Evolutionary conservation across 2,888 invertebrate species (phyloP).

Genomic region (Athetis lepigone): DNA sequence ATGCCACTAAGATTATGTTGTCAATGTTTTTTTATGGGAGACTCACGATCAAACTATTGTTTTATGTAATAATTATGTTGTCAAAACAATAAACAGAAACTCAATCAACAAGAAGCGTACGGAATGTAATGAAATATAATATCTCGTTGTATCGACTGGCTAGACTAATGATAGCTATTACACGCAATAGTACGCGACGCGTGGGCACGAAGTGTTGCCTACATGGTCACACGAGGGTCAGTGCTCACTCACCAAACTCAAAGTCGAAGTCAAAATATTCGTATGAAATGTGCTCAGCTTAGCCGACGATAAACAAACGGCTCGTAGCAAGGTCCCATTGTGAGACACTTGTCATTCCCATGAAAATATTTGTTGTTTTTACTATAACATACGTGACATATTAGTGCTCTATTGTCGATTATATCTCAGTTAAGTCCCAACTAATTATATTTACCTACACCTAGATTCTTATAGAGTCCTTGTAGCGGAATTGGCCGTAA

Average conservation of each 20-base stretch:
- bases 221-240: slow-evolving; percentile 59
- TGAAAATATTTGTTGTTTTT: slow-evolving; percentile 67
- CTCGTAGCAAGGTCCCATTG: slow-evolving; percentile 44
- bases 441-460: slow-evolving; percentile 58
- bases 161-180: slow-evolving; percentile 45
- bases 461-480: slow-evolving; percentile 58
- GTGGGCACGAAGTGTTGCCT: slow-evolving; percentile 22
- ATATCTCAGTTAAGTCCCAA: slow-evolving; percentile 43
- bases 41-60: slow-evolving; percentile 30
- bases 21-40: slow-evolving; percentile 43
- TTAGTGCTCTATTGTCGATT: slow-evolving; percentile 65
- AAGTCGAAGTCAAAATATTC: slow-evolving; percentile 34
- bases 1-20: slow-evolving; percentile 28
- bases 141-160: slow-evolving; percentile 34
- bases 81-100: slow-evolving; percentile 44
- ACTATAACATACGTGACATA: slow-evolving; percentile 57
- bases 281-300: slow-evolving; percentile 23
- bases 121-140: slow-evolving; percentile 45
- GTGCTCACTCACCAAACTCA: slow-evolving; percentile 39
- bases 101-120: slow-evolving; percentile 33
- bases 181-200: slow-evolving; percentile 28
- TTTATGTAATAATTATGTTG: slow-evolving; percentile 40
- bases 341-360: slow-evolving; percentile 65
- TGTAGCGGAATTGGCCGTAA: slow-evolving; percentile 38
- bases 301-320: slow-evolving; percentile 25